These are phyloP conservation scores for Autographa gamma DNA, from an alignment of 2,888 invertebrate genomes.

Conservation along the genomic window DNA sequence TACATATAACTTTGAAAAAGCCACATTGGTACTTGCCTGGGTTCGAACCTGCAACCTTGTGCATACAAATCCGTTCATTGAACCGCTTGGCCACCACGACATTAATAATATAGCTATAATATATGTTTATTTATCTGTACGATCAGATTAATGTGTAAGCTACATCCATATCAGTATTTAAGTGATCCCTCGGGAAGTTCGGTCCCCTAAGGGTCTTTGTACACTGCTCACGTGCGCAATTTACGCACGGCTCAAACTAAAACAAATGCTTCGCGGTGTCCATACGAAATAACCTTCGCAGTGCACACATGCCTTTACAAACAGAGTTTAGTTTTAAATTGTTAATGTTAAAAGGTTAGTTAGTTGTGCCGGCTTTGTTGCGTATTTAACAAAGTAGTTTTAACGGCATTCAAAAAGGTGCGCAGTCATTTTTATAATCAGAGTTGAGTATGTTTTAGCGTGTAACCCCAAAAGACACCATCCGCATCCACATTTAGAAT, in stretches of 20 bases:
- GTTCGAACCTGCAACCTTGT: too few relatives aligned
- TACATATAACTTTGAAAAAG: too few relatives aligned
- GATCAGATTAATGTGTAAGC: not conserved
- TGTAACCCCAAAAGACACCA: too few relatives aligned
- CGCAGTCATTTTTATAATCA: not conserved
- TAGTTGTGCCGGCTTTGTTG: slow-evolving; percentile 1
- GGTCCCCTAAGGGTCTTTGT: not conserved
- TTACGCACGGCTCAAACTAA: slow-evolving; percentile 7
- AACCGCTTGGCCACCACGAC: too few relatives aligned
- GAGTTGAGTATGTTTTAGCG: too few relatives aligned
- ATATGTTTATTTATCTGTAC: not conserved
- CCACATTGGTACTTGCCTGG: too few relatives aligned
- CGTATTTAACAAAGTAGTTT: not conserved
- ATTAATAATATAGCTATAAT: too few relatives aligned
- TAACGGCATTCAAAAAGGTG: not conserved
- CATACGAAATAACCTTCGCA: not conserved
- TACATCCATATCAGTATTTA: not conserved
- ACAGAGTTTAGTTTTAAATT: slow-evolving; percentile 1
- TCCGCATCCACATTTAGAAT: too few relatives aligned
- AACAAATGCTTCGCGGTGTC: slow-evolving; percentile 2
- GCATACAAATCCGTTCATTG: too few relatives aligned
- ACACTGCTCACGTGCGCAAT: not conserved
- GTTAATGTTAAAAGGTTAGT: not conserved
- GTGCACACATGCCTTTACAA: slow-evolving; percentile 2
- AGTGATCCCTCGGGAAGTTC: not conserved